Evolutionary conservation across 2,797 vertebrate species (phyloP), one percentile per base, ranked within the genome.

Genomic region (Hydrophis major): DNA sequence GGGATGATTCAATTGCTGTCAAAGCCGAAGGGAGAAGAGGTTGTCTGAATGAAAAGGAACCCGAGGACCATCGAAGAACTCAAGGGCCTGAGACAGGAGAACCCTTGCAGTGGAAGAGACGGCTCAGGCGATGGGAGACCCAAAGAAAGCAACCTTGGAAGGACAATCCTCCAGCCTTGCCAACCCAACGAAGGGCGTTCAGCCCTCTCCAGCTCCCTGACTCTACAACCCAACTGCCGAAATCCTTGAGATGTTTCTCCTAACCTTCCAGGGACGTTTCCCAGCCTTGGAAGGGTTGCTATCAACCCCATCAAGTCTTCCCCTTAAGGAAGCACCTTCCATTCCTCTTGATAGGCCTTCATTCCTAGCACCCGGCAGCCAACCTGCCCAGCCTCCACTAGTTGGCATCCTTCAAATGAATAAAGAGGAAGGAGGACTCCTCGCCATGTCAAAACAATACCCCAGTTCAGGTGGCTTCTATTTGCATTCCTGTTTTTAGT

Each of bases 1-100:
- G 11, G 99, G 98, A 90, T 99, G 99, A 97, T 99, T 99, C 96
- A 99, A 95, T 98, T 98, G 98, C 98, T 98, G 97, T 91, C 92
- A 89, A 93, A 0, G 95, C 69, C 96, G 6, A 59, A 56, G 92
- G 61, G 0, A 50, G 78, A 18, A 27, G 1, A 32, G 32, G 47
- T 14, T 18, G 47, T 16, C 0, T 6, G 63, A 74, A 0, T 7
- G 59, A 55, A 28, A 14, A 25, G 55, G 27, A 18, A 27, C 28
- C 2, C 13, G 42, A 60, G 50, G 20, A 11, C 14, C 0, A 59
- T 83, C 0, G 4, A 0, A 4, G 0, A 1, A 8, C 5, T 28
- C 86, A 89, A 87, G 7, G 47, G 2, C 2, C 42, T 20, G 63
- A 25, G 74, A 83, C 37, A 53, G 50, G 50, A 1, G 3, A 42